A percentile compares a stretch with the other conserved stretches of the same genome.
Conservation (phyloP, 2,113 vertebrate genomes). For the Larimichthys polyactis region DNA sequence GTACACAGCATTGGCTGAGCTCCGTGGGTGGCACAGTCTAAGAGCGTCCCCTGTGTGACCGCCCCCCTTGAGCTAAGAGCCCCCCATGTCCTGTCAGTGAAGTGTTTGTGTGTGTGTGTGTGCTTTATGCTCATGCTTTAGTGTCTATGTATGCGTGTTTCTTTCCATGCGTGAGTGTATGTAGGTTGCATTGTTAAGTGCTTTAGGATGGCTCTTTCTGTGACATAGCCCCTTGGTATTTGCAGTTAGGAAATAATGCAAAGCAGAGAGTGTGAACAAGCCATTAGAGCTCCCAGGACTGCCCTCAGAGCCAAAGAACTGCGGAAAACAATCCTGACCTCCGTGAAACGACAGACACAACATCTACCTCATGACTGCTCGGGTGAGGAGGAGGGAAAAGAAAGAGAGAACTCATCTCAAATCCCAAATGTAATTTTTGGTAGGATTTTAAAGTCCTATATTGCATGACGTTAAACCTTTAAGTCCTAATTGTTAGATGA, state of each 20-base stretch:
- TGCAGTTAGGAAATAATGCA: constrained; percentile 70
- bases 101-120: constrained; percentile 33
- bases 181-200: constrained; percentile 67
- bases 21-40: constrained; percentile 51
- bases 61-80: constrained; percentile 40
- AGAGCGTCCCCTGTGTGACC: constrained; percentile 57
- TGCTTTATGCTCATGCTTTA: constrained; percentile 21
- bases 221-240: constrained; percentile 70
- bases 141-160: constrained; percentile 36
- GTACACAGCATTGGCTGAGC: constrained; percentile 33
- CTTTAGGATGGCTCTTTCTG: constrained; percentile 55
- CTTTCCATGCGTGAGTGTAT: constrained; percentile 44
- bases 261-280: constrained; percentile 69
- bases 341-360: constrained; percentile 36
- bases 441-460: constrained; percentile 44
- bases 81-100: constrained; percentile 32
- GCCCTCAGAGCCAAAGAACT: constrained; percentile 45
- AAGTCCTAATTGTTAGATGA: constrained; percentile 48
- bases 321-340: constrained; percentile 65
- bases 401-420: constrained; percentile 30
- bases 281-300: constrained; percentile 69
- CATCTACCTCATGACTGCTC: constrained; percentile 24
- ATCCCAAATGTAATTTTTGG: constrained; percentile 46
- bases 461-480: constrained; percentile 34
- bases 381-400: constrained; percentile 11